A percentile compares a stretch with the other conserved stretches of the same genome.
phyloP scores from a whole-genome alignment of 2,888 invertebrate genomes.

The Caenorhabditis sinica region DNA sequence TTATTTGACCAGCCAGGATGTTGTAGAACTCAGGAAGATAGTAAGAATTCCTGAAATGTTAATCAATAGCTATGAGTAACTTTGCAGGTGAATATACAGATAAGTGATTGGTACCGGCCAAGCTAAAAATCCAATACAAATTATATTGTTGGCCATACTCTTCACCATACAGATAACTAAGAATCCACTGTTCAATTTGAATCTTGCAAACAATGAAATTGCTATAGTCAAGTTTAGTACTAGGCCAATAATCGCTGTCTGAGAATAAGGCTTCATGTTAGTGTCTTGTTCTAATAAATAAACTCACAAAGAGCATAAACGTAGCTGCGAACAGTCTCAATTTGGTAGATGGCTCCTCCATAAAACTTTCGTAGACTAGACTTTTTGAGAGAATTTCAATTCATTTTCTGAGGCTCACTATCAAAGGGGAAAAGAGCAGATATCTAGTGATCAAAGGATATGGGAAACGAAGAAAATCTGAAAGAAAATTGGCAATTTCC shows the following conservation, averaged over 20 bases:
- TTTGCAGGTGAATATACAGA: constrained; percentile 11
- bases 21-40: constrained; percentile 50
- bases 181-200: constrained; percentile 48
- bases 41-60: constrained; percentile 42
- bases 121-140: constrained; percentile 42
- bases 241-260: constrained; percentile 43
- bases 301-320: constrained; percentile 42
- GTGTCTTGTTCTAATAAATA: not conserved
- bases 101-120: constrained; percentile 59
- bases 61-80: not conserved
- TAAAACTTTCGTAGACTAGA: not conserved
- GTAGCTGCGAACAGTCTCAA: constrained; percentile 31
- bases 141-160: constrained; percentile 53
- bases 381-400: not conserved
- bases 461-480: constrained; percentile 13
- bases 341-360: constrained; percentile 26
- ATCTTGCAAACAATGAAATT: constrained; percentile 29
- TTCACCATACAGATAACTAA: constrained; percentile 57
- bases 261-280: not conserved
- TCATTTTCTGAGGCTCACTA: not conserved
- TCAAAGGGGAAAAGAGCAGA: not conserved
- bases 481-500: constrained; percentile 3
- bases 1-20: constrained; percentile 46
- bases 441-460: not conserved
- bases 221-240: constrained; percentile 32